Evolutionary conservation across 2,888 invertebrate species (phyloP), one percentile per base, ranked within the genome.

Genomic region (Autographa pulchrina): DNA sequence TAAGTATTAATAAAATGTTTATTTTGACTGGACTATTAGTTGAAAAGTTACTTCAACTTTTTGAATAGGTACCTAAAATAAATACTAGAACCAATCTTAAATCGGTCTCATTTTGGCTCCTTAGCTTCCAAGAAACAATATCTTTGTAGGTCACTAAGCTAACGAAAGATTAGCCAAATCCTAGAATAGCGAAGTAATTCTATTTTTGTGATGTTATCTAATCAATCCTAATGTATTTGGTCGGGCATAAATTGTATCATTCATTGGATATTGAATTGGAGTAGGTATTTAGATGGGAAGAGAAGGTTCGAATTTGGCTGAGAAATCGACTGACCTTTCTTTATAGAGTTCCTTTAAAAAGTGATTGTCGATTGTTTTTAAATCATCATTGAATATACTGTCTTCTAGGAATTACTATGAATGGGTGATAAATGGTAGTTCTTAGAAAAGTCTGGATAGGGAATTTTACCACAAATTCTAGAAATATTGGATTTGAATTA

Each of bases 221-320:
- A 67, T 80, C 65, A 76, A 80, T 80, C 71, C 31, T 41, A 20
- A 62, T 62, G 25, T n/a, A 0, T 52, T 14, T 20, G 61, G 38
- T 56, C 16, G 20, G 13, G 11, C 25, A 25, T 56, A 54, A 54
- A 20, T 20, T 56, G 20, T 56, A 56, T 56, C 20, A 54, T 56
- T 20, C 54, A 11, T 38, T 20, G 13, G 54, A 20, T 20, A 20
- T 54, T 20, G 20, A 48, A 48, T 48, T n/a, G n/a, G 43, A 14
- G 48, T n/a, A n/a, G n/a, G n/a, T 48, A 48, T n/a, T 48, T n/a
- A 8, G n/a, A n/a, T n/a, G 1, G n/a, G 2, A 16, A 48, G n/a
- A 7, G n/a, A 48, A n/a, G 5, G n/a, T n/a, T 48, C 5, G n/a
- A 7, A n/a, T 48, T 48, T n/a, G n/a, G 16, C 16, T n/a, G 43